Evolutionary conservation across 2,113 vertebrate species (phyloP).

Genomic region (Miniopterus natalensis): DNA sequence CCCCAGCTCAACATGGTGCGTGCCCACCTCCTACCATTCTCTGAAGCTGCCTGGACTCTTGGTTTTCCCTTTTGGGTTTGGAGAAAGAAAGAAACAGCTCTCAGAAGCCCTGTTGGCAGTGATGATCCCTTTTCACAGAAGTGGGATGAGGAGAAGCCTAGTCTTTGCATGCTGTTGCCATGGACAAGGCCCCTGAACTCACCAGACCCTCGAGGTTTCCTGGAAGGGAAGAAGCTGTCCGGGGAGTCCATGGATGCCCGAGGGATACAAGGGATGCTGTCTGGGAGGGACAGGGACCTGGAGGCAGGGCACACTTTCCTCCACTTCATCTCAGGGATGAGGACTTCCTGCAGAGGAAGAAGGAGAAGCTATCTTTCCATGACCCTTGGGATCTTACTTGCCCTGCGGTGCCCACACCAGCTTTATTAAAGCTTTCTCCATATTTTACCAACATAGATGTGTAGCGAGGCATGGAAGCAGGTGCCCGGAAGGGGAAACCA

Average conservation of each 20-base stretch:
- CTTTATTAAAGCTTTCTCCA: not conserved
- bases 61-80: not conserved
- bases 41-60: not conserved
- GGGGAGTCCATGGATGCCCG: constrained; percentile 88
- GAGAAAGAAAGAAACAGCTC: constrained; percentile 19
- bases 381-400: not conserved
- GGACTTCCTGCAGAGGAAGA: constrained; percentile 89
- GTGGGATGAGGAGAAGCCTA: not conserved
- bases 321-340: constrained; percentile 94
- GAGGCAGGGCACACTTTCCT: constrained; percentile 92
- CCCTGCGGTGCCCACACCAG: not conserved
- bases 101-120: not conserved
- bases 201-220: constrained; percentile 89
- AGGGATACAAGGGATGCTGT: constrained; percentile 88
- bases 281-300: constrained; percentile 91
- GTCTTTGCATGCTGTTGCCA: not conserved
- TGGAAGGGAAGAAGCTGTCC: constrained; percentile 90
- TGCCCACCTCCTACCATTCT: not conserved
- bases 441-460: not conserved
- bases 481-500: not conserved
- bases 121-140: not conserved
- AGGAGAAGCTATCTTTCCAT: not conserved
- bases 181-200: not conserved
- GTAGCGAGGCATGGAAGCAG: not conserved
- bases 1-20: not conserved